Conservation (phyloP, 2,888 invertebrate genomes). For the Pachymerium ferrugineum region DNA sequence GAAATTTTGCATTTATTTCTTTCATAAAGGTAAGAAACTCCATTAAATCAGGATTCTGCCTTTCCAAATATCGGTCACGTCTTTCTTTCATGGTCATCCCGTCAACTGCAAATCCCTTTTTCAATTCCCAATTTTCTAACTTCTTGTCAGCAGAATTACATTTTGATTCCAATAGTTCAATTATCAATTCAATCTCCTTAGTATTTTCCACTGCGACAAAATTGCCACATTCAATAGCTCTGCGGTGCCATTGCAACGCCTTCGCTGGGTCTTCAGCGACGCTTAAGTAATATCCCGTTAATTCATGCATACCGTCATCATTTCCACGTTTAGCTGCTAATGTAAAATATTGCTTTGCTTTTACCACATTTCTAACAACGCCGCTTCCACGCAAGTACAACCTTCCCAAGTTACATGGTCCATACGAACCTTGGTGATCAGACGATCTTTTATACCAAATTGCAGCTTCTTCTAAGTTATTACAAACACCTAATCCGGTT, state of each 20-base stretch:
- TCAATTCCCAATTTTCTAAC: too few species aligned
- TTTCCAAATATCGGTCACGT: too few species aligned
- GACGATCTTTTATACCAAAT: background rate
- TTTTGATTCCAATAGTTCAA: too few species aligned
- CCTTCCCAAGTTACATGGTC: background rate
- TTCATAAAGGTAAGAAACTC: too few species aligned
- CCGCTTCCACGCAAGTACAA: background rate
- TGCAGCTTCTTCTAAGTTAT: background rate
- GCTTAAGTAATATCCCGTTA: background rate
- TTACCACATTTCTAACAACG: background rate
- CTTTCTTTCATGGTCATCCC: too few species aligned
- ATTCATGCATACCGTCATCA: background rate
- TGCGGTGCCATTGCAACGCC: background rate
- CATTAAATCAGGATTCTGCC: too few species aligned
- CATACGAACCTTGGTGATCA: background rate
- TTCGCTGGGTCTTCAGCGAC: background rate
- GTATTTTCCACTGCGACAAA: too few species aligned
- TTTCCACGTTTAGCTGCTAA: background rate
- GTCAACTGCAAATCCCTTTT: too few species aligned
- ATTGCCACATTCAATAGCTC: background rate
- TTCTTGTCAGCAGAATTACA: too few species aligned
- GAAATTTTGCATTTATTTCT: too few species aligned
- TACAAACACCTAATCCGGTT: background rate
- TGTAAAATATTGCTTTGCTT: background rate
- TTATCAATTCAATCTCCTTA: too few species aligned